Conservation (phyloP, 92 coral and sea anemone species). For the Muricea muricata region DNA sequence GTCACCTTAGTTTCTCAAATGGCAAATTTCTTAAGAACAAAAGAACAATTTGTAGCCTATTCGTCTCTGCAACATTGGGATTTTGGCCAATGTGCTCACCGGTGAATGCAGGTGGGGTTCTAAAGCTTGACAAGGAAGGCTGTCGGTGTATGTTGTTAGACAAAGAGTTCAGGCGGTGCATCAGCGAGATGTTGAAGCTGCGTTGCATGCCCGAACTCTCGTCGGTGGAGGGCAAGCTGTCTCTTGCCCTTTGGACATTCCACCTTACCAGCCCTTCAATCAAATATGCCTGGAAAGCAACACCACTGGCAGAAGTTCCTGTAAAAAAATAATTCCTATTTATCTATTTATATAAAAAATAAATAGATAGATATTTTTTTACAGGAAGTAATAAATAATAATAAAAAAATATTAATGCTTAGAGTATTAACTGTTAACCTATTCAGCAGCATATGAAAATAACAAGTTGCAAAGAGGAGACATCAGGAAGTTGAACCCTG, state of each 20-base stretch:
- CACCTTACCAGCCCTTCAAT: not conserved
- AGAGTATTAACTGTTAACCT: too few species aligned
- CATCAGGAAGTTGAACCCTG: not conserved
- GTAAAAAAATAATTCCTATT: too few species aligned
- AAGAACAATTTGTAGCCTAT: too few species aligned
- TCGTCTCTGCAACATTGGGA: too few species aligned
- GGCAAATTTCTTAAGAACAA: too few species aligned
- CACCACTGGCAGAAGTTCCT: not conserved
- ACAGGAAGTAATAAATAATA: not conserved
- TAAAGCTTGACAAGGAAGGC: not conserved
- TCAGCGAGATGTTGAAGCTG: not conserved
- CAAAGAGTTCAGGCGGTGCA: not conserved
- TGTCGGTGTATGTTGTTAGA: not conserved
- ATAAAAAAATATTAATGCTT: not conserved
- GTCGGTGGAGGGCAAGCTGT: too few species aligned
- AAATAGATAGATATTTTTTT: too few species aligned
- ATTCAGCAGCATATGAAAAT: not conserved
- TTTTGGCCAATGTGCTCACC: not conserved
- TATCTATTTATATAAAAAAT: too few species aligned
- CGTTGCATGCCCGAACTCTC: not conserved
- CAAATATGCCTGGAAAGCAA: not conserved
- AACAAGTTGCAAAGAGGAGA: not conserved
- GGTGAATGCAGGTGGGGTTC: not conserved
- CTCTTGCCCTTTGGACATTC: not conserved
- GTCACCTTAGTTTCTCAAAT: too few species aligned